Evolutionary conservation across 2,888 invertebrate genomes (phyloP), one percentile per base, ranked within the genome.

Genomic region (Leucoptera coffeella): DNA sequence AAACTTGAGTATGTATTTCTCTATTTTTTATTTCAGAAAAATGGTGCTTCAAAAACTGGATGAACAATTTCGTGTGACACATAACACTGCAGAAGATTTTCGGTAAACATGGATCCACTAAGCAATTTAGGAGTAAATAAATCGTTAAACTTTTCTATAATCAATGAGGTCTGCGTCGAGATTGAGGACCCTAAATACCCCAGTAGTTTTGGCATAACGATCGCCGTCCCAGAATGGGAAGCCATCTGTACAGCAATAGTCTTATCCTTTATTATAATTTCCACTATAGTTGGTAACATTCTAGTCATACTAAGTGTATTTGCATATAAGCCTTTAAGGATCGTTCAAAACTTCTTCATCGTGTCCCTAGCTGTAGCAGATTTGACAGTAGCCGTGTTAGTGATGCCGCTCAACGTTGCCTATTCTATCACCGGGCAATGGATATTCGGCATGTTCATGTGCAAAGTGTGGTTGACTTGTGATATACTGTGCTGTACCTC

Each of bases 401-500:
- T 93, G 23, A 76, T 95, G 65, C 95, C 95, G 5, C 78, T 95
- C 40, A 94, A 93, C 61, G 90, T 96, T 22, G 89, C 89, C 25
- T 92, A 94, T 53, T 85, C 87, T 8, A 82, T 95, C 28, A 69
- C 91, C 15, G 92, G 93, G 33, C 77, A 85, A 47, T 96, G 95
- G 95, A 79, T 89, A 32, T 91, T 95, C 43, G 94, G 93, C 12
- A 89, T 91, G 45, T 84, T 86, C 41, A 67, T 92, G 34, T 94
- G 94, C 71, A 91, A 93, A 62, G 82, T 94, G 75, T 96, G 95
- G 93, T 74, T 96, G 17, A 92, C 92, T 6, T 91, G 89, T 47
- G 96, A 96, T 55, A 89, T 96, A 24, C 78, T 95, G 50, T 92
- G 93, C 49, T 96, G 95, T 60, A 96, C 95, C 3, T 93, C 94